Conservation (phyloP, 2,113 vertebrate species). For the Atrichornis clamosus region DNA sequence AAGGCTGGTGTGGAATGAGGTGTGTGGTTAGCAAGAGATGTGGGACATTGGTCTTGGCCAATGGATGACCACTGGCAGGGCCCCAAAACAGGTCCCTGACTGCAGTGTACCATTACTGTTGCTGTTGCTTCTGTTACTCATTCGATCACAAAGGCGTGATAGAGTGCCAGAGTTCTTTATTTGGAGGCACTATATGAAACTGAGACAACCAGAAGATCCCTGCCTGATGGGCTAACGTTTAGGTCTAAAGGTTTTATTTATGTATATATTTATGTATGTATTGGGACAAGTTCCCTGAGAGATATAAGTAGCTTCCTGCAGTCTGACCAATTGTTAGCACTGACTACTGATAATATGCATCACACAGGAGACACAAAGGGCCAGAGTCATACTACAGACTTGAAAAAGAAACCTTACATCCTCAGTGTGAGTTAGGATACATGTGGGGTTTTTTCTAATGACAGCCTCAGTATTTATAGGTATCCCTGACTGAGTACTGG, state of each 20-base stretch:
- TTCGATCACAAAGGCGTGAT: not conserved
- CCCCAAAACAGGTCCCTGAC: not conserved
- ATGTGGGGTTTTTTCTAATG: not conserved
- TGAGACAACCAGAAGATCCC: not conserved
- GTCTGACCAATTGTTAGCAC: not conserved
- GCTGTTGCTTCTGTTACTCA: not conserved
- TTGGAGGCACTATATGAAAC: not conserved
- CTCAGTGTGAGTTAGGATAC: not conserved
- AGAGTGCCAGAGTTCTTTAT: not conserved
- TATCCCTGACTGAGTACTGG: not conserved
- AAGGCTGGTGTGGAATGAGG: not conserved
- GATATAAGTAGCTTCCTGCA: not conserved
- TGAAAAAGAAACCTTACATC: not conserved
- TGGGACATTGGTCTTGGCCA: not conserved
- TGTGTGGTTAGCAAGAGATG: not conserved
- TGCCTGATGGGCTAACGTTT: not conserved
- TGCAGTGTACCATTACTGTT: not conserved
- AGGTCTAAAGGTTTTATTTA: not conserved
- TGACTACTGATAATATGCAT: not conserved
- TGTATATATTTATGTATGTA: not conserved
- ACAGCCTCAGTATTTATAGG: not conserved
- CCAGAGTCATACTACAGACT: not conserved
- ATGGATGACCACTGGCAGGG: not conserved
- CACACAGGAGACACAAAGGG: not conserved
- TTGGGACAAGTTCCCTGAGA: not conserved